Percentiles rank a stretch among this genome's conserved stretches.
These are phyloP conservation scores for Procambarus virginalis DNA, from an alignment of 1,140 invertebrate species.

Conservation along the genomic window DNA sequence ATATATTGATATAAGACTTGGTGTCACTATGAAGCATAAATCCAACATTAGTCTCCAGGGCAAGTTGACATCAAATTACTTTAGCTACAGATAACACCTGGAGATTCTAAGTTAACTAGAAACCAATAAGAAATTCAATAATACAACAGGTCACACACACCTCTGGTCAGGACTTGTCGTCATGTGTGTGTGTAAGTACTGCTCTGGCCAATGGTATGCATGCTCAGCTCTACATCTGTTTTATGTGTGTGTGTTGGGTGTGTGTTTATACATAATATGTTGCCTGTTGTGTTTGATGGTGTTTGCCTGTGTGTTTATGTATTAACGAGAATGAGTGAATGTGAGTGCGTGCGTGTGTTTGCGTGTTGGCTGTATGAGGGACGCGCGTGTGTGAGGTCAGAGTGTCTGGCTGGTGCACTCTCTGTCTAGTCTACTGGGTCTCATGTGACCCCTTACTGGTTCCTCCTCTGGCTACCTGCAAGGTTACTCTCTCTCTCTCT, in stretches of 20 bases:
- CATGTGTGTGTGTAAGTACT: not conserved
- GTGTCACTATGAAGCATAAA: no score
- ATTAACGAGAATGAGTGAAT: not conserved
- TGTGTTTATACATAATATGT: not conserved
- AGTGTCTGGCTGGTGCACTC: not conserved
- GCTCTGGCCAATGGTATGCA: not conserved
- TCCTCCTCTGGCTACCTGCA: not conserved
- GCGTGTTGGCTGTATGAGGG: not conserved
- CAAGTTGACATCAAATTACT: no score
- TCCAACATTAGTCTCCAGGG: no score
- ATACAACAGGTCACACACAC: no score
- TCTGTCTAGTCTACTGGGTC: not conserved
- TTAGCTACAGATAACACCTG: no score
- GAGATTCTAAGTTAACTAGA: no score
- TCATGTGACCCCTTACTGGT: not conserved
- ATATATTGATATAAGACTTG: no score
- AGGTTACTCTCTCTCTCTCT: not conserved
- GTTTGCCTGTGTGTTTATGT: not conserved
- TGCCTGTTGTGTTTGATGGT: not conserved
- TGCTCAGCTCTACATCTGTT: not conserved
- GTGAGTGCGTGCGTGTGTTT: constrained; percentile 4
- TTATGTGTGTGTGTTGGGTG: not conserved
- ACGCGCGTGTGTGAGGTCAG: not conserved
- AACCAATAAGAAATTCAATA: no score
- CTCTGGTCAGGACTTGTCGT: no score